Percentiles rank a stretch among this genome's conserved stretches.
phyloP scores from a whole-genome alignment of 2,113 vertebrate genomes.

The Trematomus loennbergii region DNA sequence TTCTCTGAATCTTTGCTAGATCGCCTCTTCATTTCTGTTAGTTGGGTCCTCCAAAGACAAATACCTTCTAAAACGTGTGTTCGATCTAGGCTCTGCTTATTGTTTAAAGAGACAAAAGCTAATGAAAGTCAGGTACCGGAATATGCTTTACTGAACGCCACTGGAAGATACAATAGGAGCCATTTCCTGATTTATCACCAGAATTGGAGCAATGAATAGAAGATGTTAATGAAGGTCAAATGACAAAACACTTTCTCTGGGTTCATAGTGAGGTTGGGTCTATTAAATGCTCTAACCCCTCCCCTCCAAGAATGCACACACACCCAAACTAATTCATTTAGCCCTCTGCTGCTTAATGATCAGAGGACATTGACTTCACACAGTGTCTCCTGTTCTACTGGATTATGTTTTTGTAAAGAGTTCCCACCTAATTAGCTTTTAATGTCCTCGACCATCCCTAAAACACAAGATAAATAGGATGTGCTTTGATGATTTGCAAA shows the following conservation, averaged over 20 bases:
- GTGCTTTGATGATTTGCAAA: slow-evolving; percentile 37
- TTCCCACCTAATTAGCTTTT: slow-evolving; percentile 73
- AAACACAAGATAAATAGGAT: slow-evolving; percentile 54
- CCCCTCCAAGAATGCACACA: neutral
- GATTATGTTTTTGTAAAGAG: slow-evolving; percentile 65
- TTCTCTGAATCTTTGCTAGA: neutral
- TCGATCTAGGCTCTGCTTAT: slow-evolving; percentile 49
- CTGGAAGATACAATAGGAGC: slow-evolving; percentile 68
- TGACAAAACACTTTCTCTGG: slow-evolving; percentile 59
- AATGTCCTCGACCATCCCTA: slow-evolving; percentile 38
- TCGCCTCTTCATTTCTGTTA: slow-evolving; percentile 31
- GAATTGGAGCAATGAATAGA: slow-evolving; percentile 68
- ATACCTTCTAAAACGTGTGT: slow-evolving; percentile 41
- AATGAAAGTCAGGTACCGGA: slow-evolving; percentile 70
- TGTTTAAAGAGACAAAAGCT: slow-evolving; percentile 67
- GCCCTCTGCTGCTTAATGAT: slow-evolving; percentile 65
- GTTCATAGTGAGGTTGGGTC: slow-evolving; percentile 65
- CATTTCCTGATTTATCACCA: slow-evolving; percentile 73
- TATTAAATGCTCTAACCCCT: slow-evolving; percentile 60
- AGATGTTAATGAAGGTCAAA: slow-evolving; percentile 81
- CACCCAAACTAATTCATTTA: slow-evolving; percentile 50
- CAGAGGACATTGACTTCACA: slow-evolving; percentile 53
- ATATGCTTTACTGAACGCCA: slow-evolving; percentile 38
- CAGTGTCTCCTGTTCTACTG: slow-evolving; percentile 47
- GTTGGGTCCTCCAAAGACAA: slow-evolving; percentile 33